phyloP scores from a whole-genome alignment of 35 echinoderm and acorn worm species.

The Acanthaster planci region DNA sequence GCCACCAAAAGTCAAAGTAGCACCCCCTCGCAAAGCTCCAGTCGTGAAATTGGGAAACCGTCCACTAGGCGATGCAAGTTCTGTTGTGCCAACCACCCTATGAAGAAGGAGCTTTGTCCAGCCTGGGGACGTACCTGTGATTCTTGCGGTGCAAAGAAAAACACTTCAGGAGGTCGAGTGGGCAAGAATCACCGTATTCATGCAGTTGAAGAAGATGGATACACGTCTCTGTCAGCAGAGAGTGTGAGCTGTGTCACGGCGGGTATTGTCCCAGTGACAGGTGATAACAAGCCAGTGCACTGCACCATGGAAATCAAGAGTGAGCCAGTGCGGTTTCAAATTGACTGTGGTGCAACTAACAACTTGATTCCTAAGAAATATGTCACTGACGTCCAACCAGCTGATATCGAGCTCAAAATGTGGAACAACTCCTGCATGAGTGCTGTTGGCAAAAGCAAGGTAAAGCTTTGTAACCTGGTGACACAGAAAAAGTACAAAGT shows the following conservation, averaged over 20 bases:
- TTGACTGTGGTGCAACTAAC: conserved; percentile 37
- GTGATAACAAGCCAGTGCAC: neutral
- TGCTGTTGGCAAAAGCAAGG: too few species aligned
- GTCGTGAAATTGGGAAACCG: neutral
- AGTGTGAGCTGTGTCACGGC: neutral
- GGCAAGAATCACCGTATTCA: conserved; percentile 8
- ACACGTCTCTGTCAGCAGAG: neutral
- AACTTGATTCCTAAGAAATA: neutral
- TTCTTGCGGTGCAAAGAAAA: neutral
- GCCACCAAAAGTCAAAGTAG: neutral
- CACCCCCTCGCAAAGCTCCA: neutral
- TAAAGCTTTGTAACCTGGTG: too few species aligned
- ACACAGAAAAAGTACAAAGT: conserved; percentile 50
- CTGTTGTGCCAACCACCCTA: conserved; percentile 15
- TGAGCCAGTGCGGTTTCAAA: conserved; percentile 25
- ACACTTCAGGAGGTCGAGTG: neutral
- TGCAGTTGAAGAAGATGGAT: neutral
- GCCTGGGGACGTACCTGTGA: conserved; percentile 29
- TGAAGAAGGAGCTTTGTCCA: conserved; percentile 30
- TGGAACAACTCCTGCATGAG: too few species aligned
- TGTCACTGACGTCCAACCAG: neutral
- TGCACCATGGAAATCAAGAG: conserved; percentile 26
- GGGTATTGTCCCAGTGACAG: neutral
- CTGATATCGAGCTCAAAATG: neutral
- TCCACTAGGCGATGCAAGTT: conserved; percentile 17